A percentile compares a stretch with the other conserved stretches of the same genome.
These are phyloP conservation scores for Stenolophus ochropezus DNA, from an alignment of 2,888 invertebrate species.

Conservation along the genomic window DNA sequence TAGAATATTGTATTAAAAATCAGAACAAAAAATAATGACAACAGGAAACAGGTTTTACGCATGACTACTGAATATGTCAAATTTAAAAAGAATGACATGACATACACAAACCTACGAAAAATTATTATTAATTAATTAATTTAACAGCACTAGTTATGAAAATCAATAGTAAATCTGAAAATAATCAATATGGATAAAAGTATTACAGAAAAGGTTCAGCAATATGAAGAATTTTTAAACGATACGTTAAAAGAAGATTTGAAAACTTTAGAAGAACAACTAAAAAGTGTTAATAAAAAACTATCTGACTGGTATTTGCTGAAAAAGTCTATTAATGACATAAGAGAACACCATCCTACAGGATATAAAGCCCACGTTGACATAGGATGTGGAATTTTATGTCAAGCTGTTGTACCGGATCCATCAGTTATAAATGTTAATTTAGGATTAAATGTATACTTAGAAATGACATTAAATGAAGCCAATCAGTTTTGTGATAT, in stretches of 20 bases:
- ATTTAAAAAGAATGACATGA: slow-evolving; percentile 5
- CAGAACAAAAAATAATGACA: not conserved
- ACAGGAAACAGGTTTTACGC: not conserved
- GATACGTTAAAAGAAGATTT: slow-evolving; percentile 70
- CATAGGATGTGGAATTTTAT: slow-evolving; percentile 49
- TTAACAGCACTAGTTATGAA: not conserved
- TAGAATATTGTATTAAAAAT: not conserved
- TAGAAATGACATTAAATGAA: slow-evolving; percentile 71
- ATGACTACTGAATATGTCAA: not conserved
- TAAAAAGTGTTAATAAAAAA: slow-evolving; percentile 61
- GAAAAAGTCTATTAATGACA: slow-evolving; percentile 37
- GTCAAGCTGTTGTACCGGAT: slow-evolving; percentile 43
- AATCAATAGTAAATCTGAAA: not conserved
- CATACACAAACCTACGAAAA: too few species aligned
- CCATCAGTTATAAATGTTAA: slow-evolving; percentile 63
- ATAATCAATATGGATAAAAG: slow-evolving; percentile 61
- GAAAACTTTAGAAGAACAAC: slow-evolving; percentile 67
- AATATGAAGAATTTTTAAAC: slow-evolving; percentile 70
- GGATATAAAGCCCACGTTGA: slow-evolving; percentile 44
- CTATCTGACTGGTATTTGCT: slow-evolving; percentile 46
- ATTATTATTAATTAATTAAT: not conserved
- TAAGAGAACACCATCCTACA: slow-evolving; percentile 39
- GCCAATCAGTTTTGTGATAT: slow-evolving; percentile 71
- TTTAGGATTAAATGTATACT: slow-evolving; percentile 69
- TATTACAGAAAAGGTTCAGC: slow-evolving; percentile 67